Conservation (phyloP, 2,113 vertebrate species). For the Spilogale gracilis region DNA sequence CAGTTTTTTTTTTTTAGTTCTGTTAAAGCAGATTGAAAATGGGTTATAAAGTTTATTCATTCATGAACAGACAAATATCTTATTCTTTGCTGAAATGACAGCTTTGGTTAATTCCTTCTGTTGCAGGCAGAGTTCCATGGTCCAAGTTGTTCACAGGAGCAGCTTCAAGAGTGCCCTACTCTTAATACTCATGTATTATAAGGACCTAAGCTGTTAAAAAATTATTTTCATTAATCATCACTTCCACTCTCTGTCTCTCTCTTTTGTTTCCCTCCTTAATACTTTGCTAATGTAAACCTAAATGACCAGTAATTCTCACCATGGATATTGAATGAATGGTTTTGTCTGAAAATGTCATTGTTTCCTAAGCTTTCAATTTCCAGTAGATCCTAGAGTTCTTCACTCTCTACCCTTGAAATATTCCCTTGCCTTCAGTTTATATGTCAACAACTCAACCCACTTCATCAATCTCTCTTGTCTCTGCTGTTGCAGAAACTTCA, state of each 20-base stretch:
- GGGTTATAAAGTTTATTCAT: conserved; percentile 6
- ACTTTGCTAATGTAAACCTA: background rate
- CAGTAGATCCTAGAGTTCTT: background rate
- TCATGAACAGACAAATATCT: background rate
- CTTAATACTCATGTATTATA: background rate
- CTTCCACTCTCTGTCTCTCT: background rate
- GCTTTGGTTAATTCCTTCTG: conserved; percentile 17
- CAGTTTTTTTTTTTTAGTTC: background rate
- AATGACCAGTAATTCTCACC: background rate
- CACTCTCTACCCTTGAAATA: background rate
- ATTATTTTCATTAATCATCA: background rate
- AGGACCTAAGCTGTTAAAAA: background rate
- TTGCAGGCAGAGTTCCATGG: background rate
- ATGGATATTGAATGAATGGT: background rate
- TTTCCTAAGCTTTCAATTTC: conserved; percentile 4
- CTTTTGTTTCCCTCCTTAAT: background rate
- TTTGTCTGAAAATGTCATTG: background rate
- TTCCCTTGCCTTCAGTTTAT: background rate
- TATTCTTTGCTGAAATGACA: conserved; percentile 30
- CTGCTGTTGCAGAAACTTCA: background rate
- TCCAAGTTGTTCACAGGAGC: background rate
- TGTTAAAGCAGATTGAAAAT: conserved; percentile 37
- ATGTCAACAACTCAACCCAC: background rate
- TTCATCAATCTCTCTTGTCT: conserved; percentile 19
- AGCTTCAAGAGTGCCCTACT: background rate